These are phyloP conservation scores for Phoenicopterus ruber DNA, from an alignment of 2,113 vertebrate species.

Conservation along the genomic window DNA sequence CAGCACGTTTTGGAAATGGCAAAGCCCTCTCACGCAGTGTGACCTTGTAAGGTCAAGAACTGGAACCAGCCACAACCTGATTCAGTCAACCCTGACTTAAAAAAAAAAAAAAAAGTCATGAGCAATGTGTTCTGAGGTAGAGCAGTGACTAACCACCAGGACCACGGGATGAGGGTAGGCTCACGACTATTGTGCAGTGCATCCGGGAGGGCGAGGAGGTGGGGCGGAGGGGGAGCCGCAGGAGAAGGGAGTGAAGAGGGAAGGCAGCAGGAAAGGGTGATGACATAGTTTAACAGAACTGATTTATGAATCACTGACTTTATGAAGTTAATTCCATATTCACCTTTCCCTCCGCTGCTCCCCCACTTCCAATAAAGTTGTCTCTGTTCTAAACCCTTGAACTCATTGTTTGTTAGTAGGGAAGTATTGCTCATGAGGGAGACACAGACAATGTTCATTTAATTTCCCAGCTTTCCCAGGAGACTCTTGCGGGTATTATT, in stretches of 20 bases:
- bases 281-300: constrained; percentile 29
- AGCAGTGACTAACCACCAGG: constrained; percentile 11
- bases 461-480: constrained; percentile 47
- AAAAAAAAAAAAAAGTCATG: neutral
- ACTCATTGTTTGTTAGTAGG: constrained; percentile 49
- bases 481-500: neutral
- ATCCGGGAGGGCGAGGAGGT: neutral
- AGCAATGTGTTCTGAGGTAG: neutral
- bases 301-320: constrained; percentile 49
- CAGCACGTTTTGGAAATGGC: neutral
- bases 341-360: neutral
- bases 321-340: constrained; percentile 40
- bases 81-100: neutral
- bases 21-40: neutral
- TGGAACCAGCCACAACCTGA: neutral
- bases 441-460: constrained; percentile 27
- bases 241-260: neutral
- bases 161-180: neutral
- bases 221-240: neutral
- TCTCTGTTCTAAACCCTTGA: constrained; percentile 34
- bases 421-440: constrained; percentile 59
- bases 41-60: constrained; percentile 15
- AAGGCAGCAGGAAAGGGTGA: constrained; percentile 34
- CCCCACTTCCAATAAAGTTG: constrained; percentile 1
- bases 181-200: neutral